Evolutionary conservation across 2,888 invertebrate species (phyloP), one percentile per base, ranked within the genome.

Genomic region (Nemotelus nigrinus): DNA sequence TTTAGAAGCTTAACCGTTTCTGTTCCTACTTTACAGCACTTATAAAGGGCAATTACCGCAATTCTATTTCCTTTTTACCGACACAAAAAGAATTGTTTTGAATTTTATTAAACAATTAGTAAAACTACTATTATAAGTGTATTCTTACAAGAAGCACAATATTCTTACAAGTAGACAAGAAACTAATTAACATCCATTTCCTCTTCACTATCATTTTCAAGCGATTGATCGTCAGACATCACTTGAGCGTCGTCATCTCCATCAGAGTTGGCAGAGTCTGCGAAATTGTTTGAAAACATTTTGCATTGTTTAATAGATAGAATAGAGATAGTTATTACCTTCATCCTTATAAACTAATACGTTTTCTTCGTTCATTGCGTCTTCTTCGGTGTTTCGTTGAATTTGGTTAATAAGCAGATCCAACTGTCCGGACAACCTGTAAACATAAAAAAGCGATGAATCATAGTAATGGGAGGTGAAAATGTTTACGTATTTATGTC

Each of bases 401-500:
- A 87, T 86, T 83, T 87, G 87, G 79, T 83, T 85, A 1, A 87
- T 84, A 58, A 87, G 82, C 72, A 87, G 82, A 78, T 85, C 84
- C 4, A 87, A 82, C 2, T 87, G 83, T 6, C 87, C 87, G 63
- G 83, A 83, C 0, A 87, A 81, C 80, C 87, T 87, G 47, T 39
- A 82, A 82, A 79, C n/a, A 25, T 25, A 25, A 25, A 77, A 60
- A 63, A 57, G 25, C 50, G 57, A 78, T 3, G 82, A 82, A 82
- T 43, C 80, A 7, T 25, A 58, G 5, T 10, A 48, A 83, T 25
- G 57, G 57, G 25, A 10, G 25, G 10, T 50, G 25, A 25, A 10
- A 57, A 10, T 57, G 57, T 10, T 8, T 10, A 10, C 1, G 4
- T 57, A n/a, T n/a, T 8, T n/a, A 57, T 3, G 1, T 57, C 5